phyloP scores from a whole-genome alignment of 2,888 invertebrate genomes.

The Aethes cnicana region DNA sequence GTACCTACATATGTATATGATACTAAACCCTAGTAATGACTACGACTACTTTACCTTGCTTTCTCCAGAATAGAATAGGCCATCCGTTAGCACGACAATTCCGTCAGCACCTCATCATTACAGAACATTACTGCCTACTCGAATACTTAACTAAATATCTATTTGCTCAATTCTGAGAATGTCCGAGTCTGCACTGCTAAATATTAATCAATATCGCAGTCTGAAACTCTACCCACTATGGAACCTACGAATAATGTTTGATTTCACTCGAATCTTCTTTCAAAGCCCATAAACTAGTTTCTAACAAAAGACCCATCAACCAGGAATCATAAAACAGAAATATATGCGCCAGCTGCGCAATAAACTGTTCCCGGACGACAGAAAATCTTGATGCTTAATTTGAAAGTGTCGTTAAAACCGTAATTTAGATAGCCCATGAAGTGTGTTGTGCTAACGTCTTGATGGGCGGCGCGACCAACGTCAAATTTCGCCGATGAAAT shows the following conservation, averaged over 20 bases:
- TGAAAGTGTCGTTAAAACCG: slow-evolving; percentile 49
- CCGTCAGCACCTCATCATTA: no score
- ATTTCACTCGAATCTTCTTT: neutral
- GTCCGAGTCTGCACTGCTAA: no score
- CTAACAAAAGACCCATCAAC: slow-evolving; percentile 31
- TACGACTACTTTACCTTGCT: no score
- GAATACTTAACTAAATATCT: no score
- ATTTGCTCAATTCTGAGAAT: no score
- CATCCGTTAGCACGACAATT: no score
- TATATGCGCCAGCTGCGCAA: slow-evolving; percentile 42
- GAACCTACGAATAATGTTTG: neutral
- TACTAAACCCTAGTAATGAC: no score
- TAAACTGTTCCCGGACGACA: slow-evolving; percentile 48
- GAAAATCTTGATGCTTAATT: slow-evolving; percentile 49
- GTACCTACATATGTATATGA: no score
- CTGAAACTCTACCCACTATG: neutral
- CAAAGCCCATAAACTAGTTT: slow-evolving; percentile 17
- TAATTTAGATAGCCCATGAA: slow-evolving; percentile 42
- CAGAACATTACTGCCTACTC: no score
- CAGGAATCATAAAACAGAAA: slow-evolving; percentile 39
- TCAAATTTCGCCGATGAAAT: no score
- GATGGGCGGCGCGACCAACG: neutral
- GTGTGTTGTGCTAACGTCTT: slow-evolving; percentile 38
- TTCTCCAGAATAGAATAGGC: no score
- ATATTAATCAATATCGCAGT: no score